phyloP scores from a whole-genome alignment of 2,888 invertebrate species.

The Thyatira batis region DNA sequence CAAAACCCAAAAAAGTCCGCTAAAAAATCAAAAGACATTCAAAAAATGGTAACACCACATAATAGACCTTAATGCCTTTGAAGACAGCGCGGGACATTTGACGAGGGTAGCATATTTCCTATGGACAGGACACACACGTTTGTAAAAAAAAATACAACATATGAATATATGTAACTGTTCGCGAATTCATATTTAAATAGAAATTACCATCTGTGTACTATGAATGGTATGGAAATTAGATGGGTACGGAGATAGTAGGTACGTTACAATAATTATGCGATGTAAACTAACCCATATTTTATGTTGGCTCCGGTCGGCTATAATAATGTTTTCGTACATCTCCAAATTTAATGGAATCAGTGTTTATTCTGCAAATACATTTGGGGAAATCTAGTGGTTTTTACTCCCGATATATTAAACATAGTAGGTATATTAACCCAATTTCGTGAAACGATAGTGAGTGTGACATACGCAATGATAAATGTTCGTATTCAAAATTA shows the following conservation, averaged over 20 bases:
- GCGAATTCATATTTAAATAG: not conserved
- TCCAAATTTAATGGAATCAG: not conserved
- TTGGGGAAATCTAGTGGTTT: not conserved
- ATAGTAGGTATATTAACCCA: too few relatives aligned
- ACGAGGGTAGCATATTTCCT: not conserved
- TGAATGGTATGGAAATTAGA: conserved; percentile 1
- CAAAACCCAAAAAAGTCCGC: not conserved
- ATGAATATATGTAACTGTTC: not conserved
- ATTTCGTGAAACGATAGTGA: too few relatives aligned
- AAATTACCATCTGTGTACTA: not conserved
- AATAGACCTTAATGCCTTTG: not conserved
- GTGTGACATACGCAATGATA: too few relatives aligned
- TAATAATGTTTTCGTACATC: not conserved
- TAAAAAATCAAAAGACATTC: not conserved
- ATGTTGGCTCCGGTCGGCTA: not conserved
- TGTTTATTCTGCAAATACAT: not conserved
- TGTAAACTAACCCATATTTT: not conserved
- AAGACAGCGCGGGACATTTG: conserved; percentile 1
- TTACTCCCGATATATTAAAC: too few relatives aligned
- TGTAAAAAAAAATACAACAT: not conserved
- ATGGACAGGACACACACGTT: not conserved
- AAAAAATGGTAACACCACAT: not conserved
- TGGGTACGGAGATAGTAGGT: not conserved
- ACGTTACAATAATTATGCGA: not conserved
- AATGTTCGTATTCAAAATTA: too few relatives aligned